phyloP scores from a whole-genome alignment of 2,113 vertebrate species.

The Lathamus discolor region DNA sequence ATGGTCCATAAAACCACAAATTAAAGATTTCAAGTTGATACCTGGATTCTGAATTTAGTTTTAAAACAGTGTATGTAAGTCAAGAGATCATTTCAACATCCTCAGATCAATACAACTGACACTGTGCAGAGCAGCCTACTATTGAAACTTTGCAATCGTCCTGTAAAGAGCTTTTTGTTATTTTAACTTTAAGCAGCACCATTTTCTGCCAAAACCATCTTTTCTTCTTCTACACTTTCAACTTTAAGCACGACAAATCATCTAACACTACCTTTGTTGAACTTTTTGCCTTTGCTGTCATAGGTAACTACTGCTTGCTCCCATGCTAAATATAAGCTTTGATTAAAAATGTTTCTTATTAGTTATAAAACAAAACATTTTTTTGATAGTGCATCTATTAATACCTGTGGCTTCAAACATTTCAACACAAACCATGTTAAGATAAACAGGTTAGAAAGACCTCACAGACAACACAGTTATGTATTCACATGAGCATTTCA shows the following conservation, averaged over 20 bases:
- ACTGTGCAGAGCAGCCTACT: not conserved
- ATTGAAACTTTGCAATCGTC: not conserved
- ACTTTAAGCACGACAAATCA: not conserved
- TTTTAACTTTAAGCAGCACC: not conserved
- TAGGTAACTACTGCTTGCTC: not conserved
- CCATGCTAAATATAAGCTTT: not conserved
- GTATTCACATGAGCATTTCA: not conserved
- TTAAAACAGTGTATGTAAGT: not conserved
- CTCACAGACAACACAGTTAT: not conserved
- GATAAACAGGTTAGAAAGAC: not conserved
- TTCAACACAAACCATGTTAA: not conserved
- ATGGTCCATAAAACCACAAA: not conserved
- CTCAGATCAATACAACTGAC: not conserved
- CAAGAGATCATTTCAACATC: not conserved
- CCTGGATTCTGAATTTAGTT: not conserved
- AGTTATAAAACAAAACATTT: not conserved
- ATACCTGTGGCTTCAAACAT: not conserved
- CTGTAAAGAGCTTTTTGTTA: not conserved
- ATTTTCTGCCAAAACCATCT: not conserved
- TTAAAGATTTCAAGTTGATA: not conserved
- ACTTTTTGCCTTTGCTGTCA: not conserved
- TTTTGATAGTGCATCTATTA: not conserved
- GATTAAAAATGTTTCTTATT: not conserved
- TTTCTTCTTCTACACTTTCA: not conserved
- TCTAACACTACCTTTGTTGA: not conserved